Base-by-base conservation (phyloP, 2,797 vertebrate species). In the Poecilia wingei region DNA sequence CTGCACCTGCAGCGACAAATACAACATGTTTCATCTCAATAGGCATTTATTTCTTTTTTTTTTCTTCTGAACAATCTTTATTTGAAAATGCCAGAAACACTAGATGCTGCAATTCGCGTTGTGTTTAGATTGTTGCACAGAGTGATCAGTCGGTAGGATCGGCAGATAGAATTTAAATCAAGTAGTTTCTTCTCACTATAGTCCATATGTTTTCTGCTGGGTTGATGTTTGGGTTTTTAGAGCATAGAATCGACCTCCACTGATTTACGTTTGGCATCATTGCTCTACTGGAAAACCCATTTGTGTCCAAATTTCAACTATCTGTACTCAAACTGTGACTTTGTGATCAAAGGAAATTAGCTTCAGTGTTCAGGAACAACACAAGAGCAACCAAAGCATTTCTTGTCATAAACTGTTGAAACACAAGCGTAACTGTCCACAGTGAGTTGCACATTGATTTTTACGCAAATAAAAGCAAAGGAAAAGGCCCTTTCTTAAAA, bases 1-100 rank as follows among this genome's bases (percentile, higher is more conserved):
- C 28, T 57, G 28, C 22, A 28, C 79, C 72, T 77, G 46, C 5
- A 1, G 57, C 47, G 57, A 70, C 68, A 68, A 47, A 78, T 71
- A 33, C 61, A 77, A 46, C 49, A 20, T 41, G 22, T 74, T 71
- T 43, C 18, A 33, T 22, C 9, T 59, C n/a, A 39, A 59, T 6
- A 45, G 22, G 7, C 39, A 53, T 68, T 71, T 25, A 28, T 49
- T n/a, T 46, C 16, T 51, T 22, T 28, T 14, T 28, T 16, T 59
- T 31, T 31, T 31, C 59, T 41, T 51, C 41, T n/a, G 4, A 51
- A 18, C 74, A 16, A 3, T 28, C 14, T 9, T 75, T 20, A 53
- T 39, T 22, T 25, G 39, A 68, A 68, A 41, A 68, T 25, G 20
- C 16, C 2, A 1, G 25, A 14, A 45, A 70, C 41, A 7, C 12